phyloP scores from a whole-genome alignment of 2,888 invertebrate species.

The Sarcophaga caerulescens region DNA sequence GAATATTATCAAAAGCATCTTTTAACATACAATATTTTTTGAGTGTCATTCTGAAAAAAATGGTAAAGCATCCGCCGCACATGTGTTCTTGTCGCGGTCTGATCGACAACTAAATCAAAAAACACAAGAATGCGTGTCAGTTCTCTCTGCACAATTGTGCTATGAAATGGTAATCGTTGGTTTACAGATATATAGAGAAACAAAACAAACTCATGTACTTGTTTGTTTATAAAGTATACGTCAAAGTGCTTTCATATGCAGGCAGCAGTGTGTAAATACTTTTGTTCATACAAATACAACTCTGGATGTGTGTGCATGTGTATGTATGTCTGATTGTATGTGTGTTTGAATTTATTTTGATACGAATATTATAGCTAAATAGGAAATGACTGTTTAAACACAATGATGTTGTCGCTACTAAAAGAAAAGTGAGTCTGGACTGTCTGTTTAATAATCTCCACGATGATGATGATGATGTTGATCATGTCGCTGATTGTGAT shows the following conservation, averaged over 20 bases:
- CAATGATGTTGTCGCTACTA: constrained; percentile 25
- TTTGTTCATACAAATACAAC: not conserved
- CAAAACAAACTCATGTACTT: not conserved
- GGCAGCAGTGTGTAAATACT: not conserved
- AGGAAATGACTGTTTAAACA: constrained; percentile 54
- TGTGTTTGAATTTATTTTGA: not conserved
- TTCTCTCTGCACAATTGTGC: too few relatives aligned
- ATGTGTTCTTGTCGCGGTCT: too few relatives aligned
- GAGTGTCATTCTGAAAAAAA: too few relatives aligned
- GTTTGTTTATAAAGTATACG: too few relatives aligned
- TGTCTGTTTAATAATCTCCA: not conserved
- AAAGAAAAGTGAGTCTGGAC: constrained; percentile 48
- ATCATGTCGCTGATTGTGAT: not conserved
- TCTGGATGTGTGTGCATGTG: not conserved
- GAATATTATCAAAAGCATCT: too few relatives aligned
- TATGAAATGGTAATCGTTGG: too few relatives aligned
- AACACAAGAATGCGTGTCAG: too few relatives aligned
- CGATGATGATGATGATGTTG: constrained; percentile 11
- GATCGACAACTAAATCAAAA: too few relatives aligned
- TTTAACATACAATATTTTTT: too few relatives aligned
- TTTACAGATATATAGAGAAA: constrained; percentile 28
- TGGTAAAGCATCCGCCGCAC: too few relatives aligned
- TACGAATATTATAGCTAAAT: constrained; percentile 48
- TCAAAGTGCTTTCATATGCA: too few relatives aligned
- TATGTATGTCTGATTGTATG: not conserved